These are phyloP conservation scores for Homalodisca vitripennis DNA, from an alignment of 1,140 invertebrate genomes.

Conservation along the genomic window DNA sequence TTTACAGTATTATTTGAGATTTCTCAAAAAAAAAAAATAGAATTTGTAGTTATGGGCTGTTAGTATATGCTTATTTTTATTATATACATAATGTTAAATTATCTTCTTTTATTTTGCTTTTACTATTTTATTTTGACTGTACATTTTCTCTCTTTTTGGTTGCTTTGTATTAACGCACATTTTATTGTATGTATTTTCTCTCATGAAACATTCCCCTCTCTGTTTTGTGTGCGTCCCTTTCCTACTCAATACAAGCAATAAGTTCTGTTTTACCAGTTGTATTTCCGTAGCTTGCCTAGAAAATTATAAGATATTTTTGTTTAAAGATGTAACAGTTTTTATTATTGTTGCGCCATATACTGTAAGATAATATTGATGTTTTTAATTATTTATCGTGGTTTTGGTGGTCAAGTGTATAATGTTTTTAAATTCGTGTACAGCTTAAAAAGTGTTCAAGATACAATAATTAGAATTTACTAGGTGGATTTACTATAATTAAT, in stretches of 20 bases:
- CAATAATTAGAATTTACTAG: conserved; percentile 21
- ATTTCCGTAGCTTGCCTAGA: conserved; percentile 14
- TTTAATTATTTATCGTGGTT: conserved; percentile 18
- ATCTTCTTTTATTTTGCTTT: conserved; percentile 7
- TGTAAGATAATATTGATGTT: conserved; percentile 25
- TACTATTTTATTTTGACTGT: conserved; percentile 6
- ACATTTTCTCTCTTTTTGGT: conserved; percentile 8
- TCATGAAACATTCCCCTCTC: conserved; percentile 18
- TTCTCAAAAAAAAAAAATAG: conserved; percentile 9
- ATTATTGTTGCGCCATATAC: conserved; percentile 15
- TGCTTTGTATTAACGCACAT: conserved; percentile 27
- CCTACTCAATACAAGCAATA: conserved; percentile 24
- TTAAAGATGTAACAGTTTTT: conserved; percentile 7
- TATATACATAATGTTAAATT: background rate
- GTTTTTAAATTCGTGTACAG: conserved; percentile 22
- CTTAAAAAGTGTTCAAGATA: conserved; percentile 23
- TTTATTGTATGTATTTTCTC: background rate
- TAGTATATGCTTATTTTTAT: conserved; percentile 22
- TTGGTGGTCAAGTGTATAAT: conserved; percentile 10
- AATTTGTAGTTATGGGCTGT: conserved; percentile 20
- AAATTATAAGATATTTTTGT: conserved; percentile 16
- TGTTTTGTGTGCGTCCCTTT: conserved; percentile 21
- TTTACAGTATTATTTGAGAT: conserved; percentile 24
- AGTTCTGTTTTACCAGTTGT: background rate
- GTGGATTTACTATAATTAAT: conserved; percentile 12